A percentile compares a stretch with the other conserved stretches of the same genome.
These are phyloP conservation scores for Melieria picta DNA, from an alignment of 2,888 invertebrate genomes.

Conservation along the genomic window DNA sequence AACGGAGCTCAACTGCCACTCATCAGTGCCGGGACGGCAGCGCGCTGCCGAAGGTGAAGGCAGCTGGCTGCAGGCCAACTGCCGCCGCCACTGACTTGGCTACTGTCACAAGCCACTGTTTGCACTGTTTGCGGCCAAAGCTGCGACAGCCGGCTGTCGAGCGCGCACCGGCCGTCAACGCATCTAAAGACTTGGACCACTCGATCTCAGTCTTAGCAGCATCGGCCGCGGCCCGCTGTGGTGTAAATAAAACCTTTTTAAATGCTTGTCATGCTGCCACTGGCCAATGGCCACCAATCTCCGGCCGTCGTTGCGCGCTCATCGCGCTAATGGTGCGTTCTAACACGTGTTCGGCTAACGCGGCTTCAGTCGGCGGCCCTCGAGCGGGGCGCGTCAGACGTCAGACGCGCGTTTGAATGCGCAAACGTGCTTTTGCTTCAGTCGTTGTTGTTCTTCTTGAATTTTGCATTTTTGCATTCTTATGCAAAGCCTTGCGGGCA, in stretches of 20 bases:
- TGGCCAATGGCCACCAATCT: slow-evolving; percentile 14
- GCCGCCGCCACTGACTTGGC: slow-evolving; percentile 6
- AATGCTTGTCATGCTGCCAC: slow-evolving; percentile 57
- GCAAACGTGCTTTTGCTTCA: no score
- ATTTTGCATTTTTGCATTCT: no score
- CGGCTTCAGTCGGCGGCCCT: neutral
- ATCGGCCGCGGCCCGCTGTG: slow-evolving; percentile 39
- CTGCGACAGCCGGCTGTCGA: slow-evolving; percentile 14
- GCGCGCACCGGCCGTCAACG: neutral
- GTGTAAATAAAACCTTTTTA: slow-evolving; percentile 60
- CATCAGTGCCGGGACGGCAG: slow-evolving; percentile 39
- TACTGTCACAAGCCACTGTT: slow-evolving; percentile 11
- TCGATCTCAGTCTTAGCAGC: slow-evolving; percentile 24
- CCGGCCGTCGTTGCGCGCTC: slow-evolving; percentile 7
- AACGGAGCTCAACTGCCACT: slow-evolving; percentile 48
- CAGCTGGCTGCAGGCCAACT: neutral
- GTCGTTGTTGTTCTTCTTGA: no score
- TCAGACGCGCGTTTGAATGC: no score
- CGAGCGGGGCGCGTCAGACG: no score
- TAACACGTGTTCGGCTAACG: slow-evolving; percentile 24
- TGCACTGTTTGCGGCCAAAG: no score
- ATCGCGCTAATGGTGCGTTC: slow-evolving; percentile 15
- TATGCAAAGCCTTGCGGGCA: no score
- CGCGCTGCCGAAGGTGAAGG: neutral
- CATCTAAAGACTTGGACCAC: slow-evolving; percentile 18